phyloP scores from a whole-genome alignment of 2,888 invertebrate species.

The Orthosia cruda region DNA sequence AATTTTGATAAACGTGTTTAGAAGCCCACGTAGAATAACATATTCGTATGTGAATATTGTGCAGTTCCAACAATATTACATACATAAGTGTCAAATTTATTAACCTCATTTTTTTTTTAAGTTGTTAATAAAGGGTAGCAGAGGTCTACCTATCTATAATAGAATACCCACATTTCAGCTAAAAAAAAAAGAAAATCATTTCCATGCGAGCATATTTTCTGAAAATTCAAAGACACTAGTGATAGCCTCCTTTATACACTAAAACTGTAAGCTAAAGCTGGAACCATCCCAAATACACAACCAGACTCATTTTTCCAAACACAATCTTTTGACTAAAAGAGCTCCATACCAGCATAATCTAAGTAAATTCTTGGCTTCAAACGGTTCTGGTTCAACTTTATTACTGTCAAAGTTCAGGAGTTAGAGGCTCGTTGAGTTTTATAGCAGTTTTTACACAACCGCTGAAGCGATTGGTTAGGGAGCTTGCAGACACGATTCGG shows the following conservation, averaged over 20 bases:
- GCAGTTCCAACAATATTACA: too few relatives aligned
- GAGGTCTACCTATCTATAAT: too few relatives aligned
- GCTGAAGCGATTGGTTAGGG: conserved; percentile 71
- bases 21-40: too few relatives aligned
- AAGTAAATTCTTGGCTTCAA: conserved; percentile 60
- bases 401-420: conserved; percentile 65
- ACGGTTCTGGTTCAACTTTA: conserved; percentile 52
- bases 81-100: too few relatives aligned
- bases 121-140: too few relatives aligned
- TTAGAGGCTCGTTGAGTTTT: conserved; percentile 84
- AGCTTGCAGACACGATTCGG: conserved; percentile 58
- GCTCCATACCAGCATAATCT: conserved; percentile 48
- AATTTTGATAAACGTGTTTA: too few relatives aligned
- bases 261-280: conserved; percentile 22
- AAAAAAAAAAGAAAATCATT: too few relatives aligned
- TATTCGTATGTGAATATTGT: too few relatives aligned
- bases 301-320: conserved; percentile 23
- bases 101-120: too few relatives aligned
- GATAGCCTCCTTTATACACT: not conserved
- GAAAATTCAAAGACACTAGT: not conserved
- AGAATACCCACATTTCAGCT: too few relatives aligned
- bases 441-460: conserved; percentile 84
- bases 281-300: conserved; percentile 17
- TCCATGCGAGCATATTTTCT: not conserved
- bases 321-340: conserved; percentile 56